Conservation (phyloP, 1,140 invertebrate genomes). For the Calycopis cecrops region DNA sequence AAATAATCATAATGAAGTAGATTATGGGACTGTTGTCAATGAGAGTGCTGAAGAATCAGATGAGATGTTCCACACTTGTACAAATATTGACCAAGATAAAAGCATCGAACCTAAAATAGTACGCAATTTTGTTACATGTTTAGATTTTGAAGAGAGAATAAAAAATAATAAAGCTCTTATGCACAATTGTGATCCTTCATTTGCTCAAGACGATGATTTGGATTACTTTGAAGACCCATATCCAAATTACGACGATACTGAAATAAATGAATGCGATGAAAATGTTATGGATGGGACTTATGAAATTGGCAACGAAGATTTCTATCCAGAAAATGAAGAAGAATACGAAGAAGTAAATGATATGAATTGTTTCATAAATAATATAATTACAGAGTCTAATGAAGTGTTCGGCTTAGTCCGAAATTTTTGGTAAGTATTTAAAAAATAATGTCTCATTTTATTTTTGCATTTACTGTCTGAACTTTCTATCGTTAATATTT, state of each 20-base stretch:
- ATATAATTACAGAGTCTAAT: slow-evolving; percentile 32
- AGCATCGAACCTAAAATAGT: slow-evolving; percentile 36
- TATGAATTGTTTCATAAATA: slow-evolving; percentile 27
- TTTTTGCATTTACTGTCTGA: too few species aligned
- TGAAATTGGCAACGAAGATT: slow-evolving; percentile 12
- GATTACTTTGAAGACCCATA: slow-evolving; percentile 13
- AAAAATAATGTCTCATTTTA: neutral
- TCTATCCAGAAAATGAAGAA: slow-evolving; percentile 13
- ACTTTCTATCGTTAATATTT: too few species aligned
- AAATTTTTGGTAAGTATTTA: slow-evolving; percentile 35
- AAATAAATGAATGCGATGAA: slow-evolving; percentile 11
- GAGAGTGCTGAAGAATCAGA: too few species aligned
- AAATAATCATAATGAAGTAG: neutral
- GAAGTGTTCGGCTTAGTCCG: slow-evolving; percentile 29
- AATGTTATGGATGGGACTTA: slow-evolving; percentile 25
- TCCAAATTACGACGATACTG: neutral
- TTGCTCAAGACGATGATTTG: slow-evolving; percentile 20
- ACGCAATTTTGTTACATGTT: slow-evolving; percentile 39
- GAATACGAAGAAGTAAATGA: slow-evolving; percentile 13
- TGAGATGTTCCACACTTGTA: too few species aligned
- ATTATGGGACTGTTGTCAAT: too few species aligned
- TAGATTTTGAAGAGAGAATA: slow-evolving; percentile 42
- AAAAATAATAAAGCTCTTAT: slow-evolving; percentile 20
- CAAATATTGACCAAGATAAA: neutral
- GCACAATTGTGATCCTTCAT: slow-evolving; percentile 11